Evolutionary conservation across 2,113 vertebrate genomes (phyloP), one percentile per base, ranked within the genome.

Genomic region (Gulo gulo): DNA sequence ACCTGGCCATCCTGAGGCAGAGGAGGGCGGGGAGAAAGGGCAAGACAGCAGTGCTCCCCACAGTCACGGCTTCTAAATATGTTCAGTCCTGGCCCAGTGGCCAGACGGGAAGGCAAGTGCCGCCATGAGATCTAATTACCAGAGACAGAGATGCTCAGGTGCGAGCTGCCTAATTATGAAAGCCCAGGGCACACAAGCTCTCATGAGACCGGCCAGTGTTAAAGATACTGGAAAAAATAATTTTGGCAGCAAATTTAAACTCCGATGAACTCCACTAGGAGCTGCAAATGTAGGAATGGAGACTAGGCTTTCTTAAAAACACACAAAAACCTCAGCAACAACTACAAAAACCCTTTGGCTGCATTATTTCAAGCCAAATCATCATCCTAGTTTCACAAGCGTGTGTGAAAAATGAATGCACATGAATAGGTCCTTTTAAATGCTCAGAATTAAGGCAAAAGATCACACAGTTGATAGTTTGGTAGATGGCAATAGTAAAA

Each of bases 231-330:
- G 78, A 93, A 93, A 97, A 88, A 91, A 88, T 88, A 88, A 93
- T 88, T 82, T 92, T 69, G 81, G 92, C 96, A 91, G 97, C 18
- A 52, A 65, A 96, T 97, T 94, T 91, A 94, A 97, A 84, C 59
- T 74, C 1, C 1, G 36, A 52, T 76, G 52, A 82, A 78, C 88
- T 92, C 87, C 39, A 13, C 0, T 2, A 81, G 86, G 52, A 82
- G 23, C 74, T 91, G n/a, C 45, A 50, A 45, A 79, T 67, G n/a
- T n/a, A 93, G 95, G 92, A 76, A 81, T 47, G 31, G 73, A 92
- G 36, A 63, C 57, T 78, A 52, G 71, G 21, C 12, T 26, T 81
- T n/a, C 92, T 93, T 87, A 89, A 47, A 94, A 91, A 29, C 21
- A 67, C 21, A n/a, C 3, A 87, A 36, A 89, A 86, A 2, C 42